Conservation (phyloP, 2,888 invertebrate genomes). For the Mimas tiliae region DNA sequence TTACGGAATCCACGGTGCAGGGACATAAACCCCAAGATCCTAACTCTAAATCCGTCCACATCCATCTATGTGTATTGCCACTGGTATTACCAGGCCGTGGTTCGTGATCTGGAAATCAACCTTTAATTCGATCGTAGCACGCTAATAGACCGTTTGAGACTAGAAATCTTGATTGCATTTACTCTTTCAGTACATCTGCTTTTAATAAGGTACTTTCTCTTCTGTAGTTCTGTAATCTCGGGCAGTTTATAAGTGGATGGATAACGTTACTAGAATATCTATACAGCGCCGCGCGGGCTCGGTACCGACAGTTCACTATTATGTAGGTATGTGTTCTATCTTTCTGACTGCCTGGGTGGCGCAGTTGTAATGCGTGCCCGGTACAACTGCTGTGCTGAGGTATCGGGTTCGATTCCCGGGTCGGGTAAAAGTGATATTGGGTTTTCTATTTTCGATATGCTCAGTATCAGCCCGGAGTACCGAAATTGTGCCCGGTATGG, state of each 20-base stretch:
- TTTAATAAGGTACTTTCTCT: constrained; percentile 29
- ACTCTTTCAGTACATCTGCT: constrained; percentile 26
- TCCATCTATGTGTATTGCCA: constrained; percentile 37
- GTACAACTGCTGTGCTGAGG: too few species aligned
- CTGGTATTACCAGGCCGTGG: constrained; percentile 44
- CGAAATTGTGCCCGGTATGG: too few species aligned
- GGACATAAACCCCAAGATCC: neutral
- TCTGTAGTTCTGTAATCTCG: neutral
- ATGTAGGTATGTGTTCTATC: too few species aligned
- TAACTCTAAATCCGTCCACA: neutral
- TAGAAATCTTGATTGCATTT: constrained; percentile 24
- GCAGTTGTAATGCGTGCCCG: too few species aligned
- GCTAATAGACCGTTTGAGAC: constrained; percentile 21
- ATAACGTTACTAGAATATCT: neutral
- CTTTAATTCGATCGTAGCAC: constrained; percentile 22
- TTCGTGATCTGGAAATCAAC: constrained; percentile 24
- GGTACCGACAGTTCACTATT: neutral
- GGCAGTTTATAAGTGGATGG: neutral
- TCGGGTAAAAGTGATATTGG: too few species aligned
- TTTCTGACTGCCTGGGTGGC: too few species aligned
- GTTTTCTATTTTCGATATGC: too few species aligned
- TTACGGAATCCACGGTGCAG: too few species aligned
- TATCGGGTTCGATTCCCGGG: too few species aligned
- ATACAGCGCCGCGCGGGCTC: too few species aligned
- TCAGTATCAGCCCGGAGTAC: too few species aligned